Conservation (phyloP, 1,140 invertebrate genomes). For the silkworm (Bombyx mori) region DNA sequence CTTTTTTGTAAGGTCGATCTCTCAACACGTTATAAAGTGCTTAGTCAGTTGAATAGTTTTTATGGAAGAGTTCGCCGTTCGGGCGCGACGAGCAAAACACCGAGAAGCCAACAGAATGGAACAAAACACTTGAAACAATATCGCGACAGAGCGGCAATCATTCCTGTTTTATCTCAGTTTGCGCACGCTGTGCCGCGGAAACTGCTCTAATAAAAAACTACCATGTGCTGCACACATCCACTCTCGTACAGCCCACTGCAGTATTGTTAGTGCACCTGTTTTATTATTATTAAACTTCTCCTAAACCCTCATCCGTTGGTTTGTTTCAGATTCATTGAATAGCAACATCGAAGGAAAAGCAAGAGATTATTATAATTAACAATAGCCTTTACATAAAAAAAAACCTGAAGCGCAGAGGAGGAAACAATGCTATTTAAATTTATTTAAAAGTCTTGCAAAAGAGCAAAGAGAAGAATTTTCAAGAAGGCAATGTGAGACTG, state of each 20-base stretch:
- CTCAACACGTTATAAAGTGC: slow-evolving; percentile 16
- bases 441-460: too few relatives aligned
- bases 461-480: too few relatives aligned
- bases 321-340: too few relatives aligned
- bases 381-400: too few relatives aligned
- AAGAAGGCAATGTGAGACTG: neutral
- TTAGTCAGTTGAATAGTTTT: slow-evolving; percentile 27
- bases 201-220: slow-evolving; percentile 64
- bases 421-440: too few relatives aligned
- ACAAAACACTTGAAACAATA: slow-evolving; percentile 65
- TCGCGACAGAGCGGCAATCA: slow-evolving; percentile 61
- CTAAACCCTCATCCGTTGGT: too few relatives aligned
- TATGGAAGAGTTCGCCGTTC: slow-evolving; percentile 30
- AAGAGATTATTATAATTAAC: too few relatives aligned
- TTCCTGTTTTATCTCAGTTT: slow-evolving; percentile 66
- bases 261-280: slow-evolving; percentile 13
- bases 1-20: neutral
- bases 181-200: slow-evolving; percentile 56
- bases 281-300: neutral
- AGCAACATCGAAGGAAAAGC: too few relatives aligned
- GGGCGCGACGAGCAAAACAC: slow-evolving; percentile 43
- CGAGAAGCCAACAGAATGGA: slow-evolving; percentile 34
- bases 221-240: slow-evolving; percentile 24
- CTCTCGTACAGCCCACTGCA: slow-evolving; percentile 8
- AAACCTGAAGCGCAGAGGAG: too few relatives aligned